phyloP scores from a whole-genome alignment of 2,113 vertebrate species.

The Pygoscelis antarcticus region DNA sequence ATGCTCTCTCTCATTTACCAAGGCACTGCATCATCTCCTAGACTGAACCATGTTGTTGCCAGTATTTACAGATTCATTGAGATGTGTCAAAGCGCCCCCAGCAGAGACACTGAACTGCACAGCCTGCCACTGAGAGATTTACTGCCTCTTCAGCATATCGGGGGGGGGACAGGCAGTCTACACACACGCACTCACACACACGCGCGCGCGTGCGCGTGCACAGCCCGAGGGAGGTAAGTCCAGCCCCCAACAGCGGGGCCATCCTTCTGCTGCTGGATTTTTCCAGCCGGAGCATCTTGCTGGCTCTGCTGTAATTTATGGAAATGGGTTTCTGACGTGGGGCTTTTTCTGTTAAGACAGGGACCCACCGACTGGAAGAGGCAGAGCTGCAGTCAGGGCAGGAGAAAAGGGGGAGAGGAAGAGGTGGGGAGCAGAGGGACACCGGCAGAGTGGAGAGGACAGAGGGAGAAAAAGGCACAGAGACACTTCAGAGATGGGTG shows the following conservation, averaged over 20 bases:
- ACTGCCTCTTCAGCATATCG: neutral
- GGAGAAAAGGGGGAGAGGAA: neutral
- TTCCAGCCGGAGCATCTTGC: constrained; percentile 53
- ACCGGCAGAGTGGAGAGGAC: neutral
- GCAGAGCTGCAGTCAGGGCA: constrained; percentile 24
- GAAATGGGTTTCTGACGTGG: constrained; percentile 57
- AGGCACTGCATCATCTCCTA: neutral
- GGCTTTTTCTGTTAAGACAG: constrained; percentile 12
- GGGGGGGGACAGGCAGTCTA: neutral
- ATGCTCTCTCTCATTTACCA: neutral
- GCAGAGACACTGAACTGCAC: neutral
- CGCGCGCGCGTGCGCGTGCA: neutral
- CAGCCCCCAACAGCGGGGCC: constrained; percentile 7
- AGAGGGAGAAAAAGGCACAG: constrained; percentile 3
- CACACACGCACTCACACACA: neutral
- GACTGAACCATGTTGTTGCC: neutral
- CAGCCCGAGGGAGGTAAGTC: neutral
- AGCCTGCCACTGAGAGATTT: neutral
- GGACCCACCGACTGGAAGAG: neutral
- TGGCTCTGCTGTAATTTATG: constrained; percentile 38
- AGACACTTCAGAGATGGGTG: neutral
- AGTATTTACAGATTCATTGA: neutral
- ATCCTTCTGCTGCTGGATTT: constrained; percentile 57
- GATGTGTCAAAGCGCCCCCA: neutral
- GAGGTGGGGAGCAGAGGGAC: neutral